phyloP scores from a whole-genome alignment of 1,140 invertebrate genomes.

The Platyscapa corneri region DNA sequence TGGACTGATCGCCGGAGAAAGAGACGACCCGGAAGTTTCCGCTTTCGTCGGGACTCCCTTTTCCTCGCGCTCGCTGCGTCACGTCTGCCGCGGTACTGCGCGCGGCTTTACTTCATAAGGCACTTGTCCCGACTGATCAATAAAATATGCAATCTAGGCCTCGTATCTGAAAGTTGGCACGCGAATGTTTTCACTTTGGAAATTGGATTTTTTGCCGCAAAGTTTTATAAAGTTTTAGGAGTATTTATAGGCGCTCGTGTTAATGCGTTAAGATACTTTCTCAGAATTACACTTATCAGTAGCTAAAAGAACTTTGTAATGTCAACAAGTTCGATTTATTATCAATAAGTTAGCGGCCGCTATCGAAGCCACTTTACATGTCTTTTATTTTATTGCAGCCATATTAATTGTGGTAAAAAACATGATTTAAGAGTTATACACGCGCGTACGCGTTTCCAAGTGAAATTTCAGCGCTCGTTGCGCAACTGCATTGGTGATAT shows the following conservation, averaged over 20 bases:
- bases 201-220: neutral
- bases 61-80: neutral
- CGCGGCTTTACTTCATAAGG: neutral
- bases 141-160: neutral
- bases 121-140: neutral
- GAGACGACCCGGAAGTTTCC: neutral
- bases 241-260: no score
- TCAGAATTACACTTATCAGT: neutral
- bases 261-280: no score
- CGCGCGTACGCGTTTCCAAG: neutral
- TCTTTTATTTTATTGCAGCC: neutral
- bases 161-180: neutral
- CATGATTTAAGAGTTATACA: neutral
- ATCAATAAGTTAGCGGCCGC: neutral
- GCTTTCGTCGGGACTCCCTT: neutral
- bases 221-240: no score
- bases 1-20: neutral
- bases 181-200: neutral
- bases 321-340: neutral
- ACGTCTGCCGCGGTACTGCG: neutral
- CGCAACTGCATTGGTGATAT: neutral
- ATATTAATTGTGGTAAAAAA: neutral
- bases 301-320: neutral
- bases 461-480: neutral
- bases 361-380: neutral